Conservation (phyloP, 1,140 invertebrate species). For the Drosophila kepulauana region DNA sequence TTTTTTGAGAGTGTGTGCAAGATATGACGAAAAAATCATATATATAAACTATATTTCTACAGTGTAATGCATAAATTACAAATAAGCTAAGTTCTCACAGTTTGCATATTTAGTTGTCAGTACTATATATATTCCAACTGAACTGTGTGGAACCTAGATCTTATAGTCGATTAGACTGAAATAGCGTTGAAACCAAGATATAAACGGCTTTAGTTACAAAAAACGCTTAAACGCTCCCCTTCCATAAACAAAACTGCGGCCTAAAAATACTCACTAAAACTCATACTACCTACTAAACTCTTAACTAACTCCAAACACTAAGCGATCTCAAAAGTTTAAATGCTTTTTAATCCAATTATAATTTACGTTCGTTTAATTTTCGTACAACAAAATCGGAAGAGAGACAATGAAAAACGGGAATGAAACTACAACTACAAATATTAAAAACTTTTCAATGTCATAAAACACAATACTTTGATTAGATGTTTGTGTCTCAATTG, state of each 20-base stretch:
- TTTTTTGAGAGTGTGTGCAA: constrained; percentile 58
- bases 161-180: constrained; percentile 45
- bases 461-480: constrained; percentile 4
- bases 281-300: not conserved
- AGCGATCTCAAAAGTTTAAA: constrained; percentile 5
- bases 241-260: constrained; percentile 23
- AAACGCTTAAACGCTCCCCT: constrained; percentile 34
- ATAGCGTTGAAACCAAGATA: constrained; percentile 9
- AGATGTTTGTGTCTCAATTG: constrained; percentile 15
- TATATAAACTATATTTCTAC: constrained; percentile 26
- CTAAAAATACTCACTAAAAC: constrained; percentile 12
- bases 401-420: not conserved
- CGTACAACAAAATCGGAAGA: not conserved
- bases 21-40: not conserved
- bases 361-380: constrained; percentile 2
- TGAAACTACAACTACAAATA: not conserved
- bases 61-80: constrained; percentile 18
- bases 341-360: constrained; percentile 21
- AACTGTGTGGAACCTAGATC: constrained; percentile 18
- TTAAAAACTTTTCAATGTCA: constrained; percentile 33
- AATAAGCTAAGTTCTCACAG: constrained; percentile 19
- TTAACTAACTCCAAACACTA: constrained; percentile 7
- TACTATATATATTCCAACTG: not conserved
- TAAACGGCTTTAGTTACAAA: constrained; percentile 32
- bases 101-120: constrained; percentile 10